These are phyloP conservation scores for Epirrhoe tristata DNA, from an alignment of 2,888 invertebrate genomes.

Conservation along the genomic window DNA sequence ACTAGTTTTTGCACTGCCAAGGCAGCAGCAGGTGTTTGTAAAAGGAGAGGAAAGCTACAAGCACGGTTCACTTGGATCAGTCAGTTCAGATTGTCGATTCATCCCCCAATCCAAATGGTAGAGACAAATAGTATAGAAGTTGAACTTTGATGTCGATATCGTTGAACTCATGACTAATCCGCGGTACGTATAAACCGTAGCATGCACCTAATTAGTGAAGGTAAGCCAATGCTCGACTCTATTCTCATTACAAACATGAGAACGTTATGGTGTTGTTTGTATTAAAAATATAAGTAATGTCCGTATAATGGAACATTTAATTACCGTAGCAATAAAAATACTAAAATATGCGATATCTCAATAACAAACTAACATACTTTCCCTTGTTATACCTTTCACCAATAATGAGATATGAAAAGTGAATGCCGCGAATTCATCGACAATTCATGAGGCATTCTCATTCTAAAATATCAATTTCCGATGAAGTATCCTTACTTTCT, in stretches of 20 bases:
- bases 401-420: conserved; percentile 58
- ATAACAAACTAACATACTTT: conserved; percentile 51
- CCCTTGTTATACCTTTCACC: conserved; percentile 69
- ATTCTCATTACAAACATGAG: neutral
- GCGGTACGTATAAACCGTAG: conserved; percentile 5
- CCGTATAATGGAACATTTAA: neutral
- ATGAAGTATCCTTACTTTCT: conserved; percentile 16
- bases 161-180: conserved; percentile 13
- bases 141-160: conserved; percentile 19
- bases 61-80: conserved; percentile 30
- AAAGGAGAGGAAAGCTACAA: conserved; percentile 49
- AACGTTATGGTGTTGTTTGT: neutral
- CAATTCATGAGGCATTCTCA: conserved; percentile 22
- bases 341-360: conserved; percentile 35
- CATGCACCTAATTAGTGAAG: conserved; percentile 8
- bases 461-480: conserved; percentile 18
- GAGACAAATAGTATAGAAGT: conserved; percentile 4
- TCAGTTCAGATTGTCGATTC: conserved; percentile 23
- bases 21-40: conserved; percentile 63
- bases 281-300: neutral
- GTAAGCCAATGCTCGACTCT: conserved; percentile 3
- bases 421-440: conserved; percentile 51
- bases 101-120: conserved; percentile 2
- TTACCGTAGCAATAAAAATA: conserved; percentile 4
- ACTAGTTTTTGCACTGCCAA: conserved; percentile 69